Conservation (phyloP, 2,888 invertebrate genomes). For the Xanthorhoe spadicearia region DNA sequence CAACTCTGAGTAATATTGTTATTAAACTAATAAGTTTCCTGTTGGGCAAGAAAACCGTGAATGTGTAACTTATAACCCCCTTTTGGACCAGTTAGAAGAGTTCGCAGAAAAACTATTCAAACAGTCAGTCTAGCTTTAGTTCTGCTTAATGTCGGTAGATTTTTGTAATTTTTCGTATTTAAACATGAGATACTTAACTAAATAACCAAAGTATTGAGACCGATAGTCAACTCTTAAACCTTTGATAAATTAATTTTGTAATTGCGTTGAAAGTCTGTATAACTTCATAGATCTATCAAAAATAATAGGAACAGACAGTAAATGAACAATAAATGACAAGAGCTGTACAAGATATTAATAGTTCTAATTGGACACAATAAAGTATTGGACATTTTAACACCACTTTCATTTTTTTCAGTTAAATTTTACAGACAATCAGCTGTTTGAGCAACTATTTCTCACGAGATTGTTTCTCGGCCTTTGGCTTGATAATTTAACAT, state of each 20-base stretch:
- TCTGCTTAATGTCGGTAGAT: no score
- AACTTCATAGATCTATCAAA: no score
- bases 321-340: neutral
- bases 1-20: conserved; percentile 17
- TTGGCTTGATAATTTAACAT: neutral
- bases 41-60: conserved; percentile 29
- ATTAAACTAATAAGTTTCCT: conserved; percentile 35
- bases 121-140: no score
- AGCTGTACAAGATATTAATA: neutral
- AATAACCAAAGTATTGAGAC: no score
- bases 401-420: conserved; percentile 37
- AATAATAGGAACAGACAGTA: no score
- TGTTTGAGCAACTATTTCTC: conserved; percentile 1
- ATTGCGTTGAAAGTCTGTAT: no score
- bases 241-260: no score
- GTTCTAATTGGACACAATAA: conserved; percentile 27
- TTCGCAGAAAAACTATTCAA: neutral
- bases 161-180: no score
- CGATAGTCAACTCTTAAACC: no score
- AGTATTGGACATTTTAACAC: conserved; percentile 30
- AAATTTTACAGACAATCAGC: conserved; percentile 3
- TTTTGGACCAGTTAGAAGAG: neutral
- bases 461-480: neutral
- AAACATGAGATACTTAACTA: no score
- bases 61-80: conserved; percentile 15